Evolutionary conservation across 2,888 invertebrate genomes (phyloP).

Genomic region (Blomia tropicalis): DNA sequence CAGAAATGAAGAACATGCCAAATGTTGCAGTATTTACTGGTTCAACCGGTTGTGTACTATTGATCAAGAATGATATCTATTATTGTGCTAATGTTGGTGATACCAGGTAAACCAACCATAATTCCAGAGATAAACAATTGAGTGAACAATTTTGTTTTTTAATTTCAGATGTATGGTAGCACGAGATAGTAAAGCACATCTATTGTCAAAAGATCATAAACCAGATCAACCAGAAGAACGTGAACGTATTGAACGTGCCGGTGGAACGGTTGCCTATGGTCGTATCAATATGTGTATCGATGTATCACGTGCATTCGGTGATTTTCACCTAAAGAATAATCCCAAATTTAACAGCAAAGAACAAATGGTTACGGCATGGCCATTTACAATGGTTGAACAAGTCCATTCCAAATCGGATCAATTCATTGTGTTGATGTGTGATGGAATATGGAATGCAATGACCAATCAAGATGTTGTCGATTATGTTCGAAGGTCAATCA

Average conservation of each 20-base stretch:
- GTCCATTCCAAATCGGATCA: constrained; percentile 49
- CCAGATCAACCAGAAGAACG: constrained; percentile 9
- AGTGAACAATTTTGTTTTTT: too few species aligned
- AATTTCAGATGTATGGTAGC: too few species aligned
- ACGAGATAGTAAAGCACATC: neutral
- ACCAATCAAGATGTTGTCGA: constrained; percentile 3
- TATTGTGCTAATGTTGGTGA: constrained; percentile 21
- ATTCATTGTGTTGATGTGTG: constrained; percentile 84
- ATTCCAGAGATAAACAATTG: too few species aligned
- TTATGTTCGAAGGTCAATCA: constrained; percentile 10
- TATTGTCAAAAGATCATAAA: constrained; percentile 18
- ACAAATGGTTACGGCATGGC: constrained; percentile 18
- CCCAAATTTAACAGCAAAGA: neutral
- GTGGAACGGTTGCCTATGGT: constrained; percentile 10
- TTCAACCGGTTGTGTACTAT: constrained; percentile 5
- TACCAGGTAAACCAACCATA: too few species aligned
- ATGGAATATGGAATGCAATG: constrained; percentile 57
- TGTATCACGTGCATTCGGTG: constrained; percentile 21
- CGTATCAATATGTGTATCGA: constrained; percentile 17
- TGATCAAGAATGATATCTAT: constrained; percentile 1
- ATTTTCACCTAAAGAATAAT: constrained; percentile 17
- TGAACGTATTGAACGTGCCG: constrained; percentile 11
- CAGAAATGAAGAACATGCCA: neutral
- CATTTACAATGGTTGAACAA: constrained; percentile 9
- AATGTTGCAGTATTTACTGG: neutral